Percentiles rank a stretch among this genome's conserved stretches.
Conservation (phyloP, 2,797 vertebrate genomes). For the Moxostoma hubbsi region DNA sequence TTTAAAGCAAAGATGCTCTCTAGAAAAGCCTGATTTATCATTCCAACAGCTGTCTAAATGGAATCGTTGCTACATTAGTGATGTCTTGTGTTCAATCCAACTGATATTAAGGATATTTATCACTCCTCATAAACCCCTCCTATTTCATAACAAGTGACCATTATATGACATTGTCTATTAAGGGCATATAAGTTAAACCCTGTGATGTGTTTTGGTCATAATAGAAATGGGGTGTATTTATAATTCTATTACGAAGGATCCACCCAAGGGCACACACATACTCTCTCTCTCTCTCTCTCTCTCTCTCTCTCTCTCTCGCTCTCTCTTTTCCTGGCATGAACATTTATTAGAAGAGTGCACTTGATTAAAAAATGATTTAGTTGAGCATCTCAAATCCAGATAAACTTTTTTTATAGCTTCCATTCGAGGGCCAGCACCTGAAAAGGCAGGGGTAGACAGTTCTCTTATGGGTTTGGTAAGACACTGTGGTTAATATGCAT, state of each 20-base stretch:
- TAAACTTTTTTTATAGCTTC: slow-evolving; percentile 69
- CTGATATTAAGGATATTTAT: slow-evolving; percentile 50
- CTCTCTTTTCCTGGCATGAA: slow-evolving; percentile 56
- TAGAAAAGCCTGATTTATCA: slow-evolving; percentile 59
- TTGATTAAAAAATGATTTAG: slow-evolving; percentile 83
- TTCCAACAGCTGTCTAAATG: slow-evolving; percentile 50
- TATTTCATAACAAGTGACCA: slow-evolving; percentile 59
- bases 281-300: slow-evolving; percentile 39
- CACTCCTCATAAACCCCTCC: slow-evolving; percentile 50
- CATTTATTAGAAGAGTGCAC: slow-evolving; percentile 71
- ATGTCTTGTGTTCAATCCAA: slow-evolving; percentile 58
- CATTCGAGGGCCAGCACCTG: slow-evolving; percentile 65
- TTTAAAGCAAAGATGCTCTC: slow-evolving; percentile 39
- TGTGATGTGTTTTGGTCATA: slow-evolving; percentile 62
- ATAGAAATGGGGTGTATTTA: slow-evolving; percentile 68
- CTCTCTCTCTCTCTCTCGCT: slow-evolving; percentile 65
- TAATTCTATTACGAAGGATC: slow-evolving; percentile 74
- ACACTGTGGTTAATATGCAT: slow-evolving; percentile 12
- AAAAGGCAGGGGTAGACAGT: slow-evolving; percentile 47
- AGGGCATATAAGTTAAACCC: slow-evolving; percentile 59
- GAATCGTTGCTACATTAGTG: slow-evolving; percentile 58
- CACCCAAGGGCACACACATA: slow-evolving; percentile 69
- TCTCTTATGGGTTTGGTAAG: slow-evolving; percentile 10
- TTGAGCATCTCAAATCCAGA: slow-evolving; percentile 53
- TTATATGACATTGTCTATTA: slow-evolving; percentile 58